Percentiles rank a stretch among this genome's conserved stretches.
Conservation (phyloP, 2,113 vertebrate genomes). For the Notothenia rossii region DNA sequence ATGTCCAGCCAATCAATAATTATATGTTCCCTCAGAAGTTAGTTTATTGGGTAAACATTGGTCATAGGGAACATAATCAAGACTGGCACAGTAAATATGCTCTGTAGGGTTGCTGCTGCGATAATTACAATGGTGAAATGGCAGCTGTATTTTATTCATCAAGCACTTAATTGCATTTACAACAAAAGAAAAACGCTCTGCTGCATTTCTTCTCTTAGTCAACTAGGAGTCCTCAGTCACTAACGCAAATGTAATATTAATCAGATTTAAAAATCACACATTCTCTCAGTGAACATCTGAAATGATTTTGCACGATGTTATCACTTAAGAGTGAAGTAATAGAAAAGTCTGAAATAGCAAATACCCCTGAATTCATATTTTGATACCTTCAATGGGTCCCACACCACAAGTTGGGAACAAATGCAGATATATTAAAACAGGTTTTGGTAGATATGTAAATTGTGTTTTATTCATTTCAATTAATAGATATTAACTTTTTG, state of each 20-base stretch:
- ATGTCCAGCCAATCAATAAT: slow-evolving; percentile 32
- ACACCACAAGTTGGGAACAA: neutral
- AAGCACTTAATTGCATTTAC: neutral
- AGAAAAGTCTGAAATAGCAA: neutral
- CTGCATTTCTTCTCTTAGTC: neutral
- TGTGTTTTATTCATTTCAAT: too few species aligned
- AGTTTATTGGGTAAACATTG: neutral
- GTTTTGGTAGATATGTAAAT: neutral
- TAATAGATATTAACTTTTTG: neutral
- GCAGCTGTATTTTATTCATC: slow-evolving; percentile 9
- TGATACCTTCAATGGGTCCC: neutral
- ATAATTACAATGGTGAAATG: neutral
- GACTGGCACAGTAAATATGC: neutral
- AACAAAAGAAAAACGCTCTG: neutral
- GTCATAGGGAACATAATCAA: slow-evolving; percentile 18
- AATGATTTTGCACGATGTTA: too few species aligned
- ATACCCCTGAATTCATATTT: neutral
- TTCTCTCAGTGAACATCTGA: neutral
- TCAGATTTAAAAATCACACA: neutral
- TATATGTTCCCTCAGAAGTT: slow-evolving; percentile 19
- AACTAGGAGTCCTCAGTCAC: neutral
- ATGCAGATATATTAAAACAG: neutral
- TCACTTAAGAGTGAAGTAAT: neutral
- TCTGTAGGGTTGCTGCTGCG: neutral
- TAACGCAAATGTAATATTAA: neutral